Conservation (phyloP, 1,140 invertebrate species). For the Cepaea nemoralis region DNA sequence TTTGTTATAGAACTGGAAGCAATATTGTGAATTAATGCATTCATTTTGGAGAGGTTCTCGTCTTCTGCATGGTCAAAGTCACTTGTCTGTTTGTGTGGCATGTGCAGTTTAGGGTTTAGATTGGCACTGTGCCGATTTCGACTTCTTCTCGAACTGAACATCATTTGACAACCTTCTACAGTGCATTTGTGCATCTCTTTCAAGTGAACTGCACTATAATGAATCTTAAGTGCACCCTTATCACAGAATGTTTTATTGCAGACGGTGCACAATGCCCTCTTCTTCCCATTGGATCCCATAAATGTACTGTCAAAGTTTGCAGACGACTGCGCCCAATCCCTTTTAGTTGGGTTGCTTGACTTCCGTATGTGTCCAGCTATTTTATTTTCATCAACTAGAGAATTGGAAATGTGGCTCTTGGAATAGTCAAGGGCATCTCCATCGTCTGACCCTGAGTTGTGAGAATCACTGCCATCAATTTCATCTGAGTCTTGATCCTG, state of each 20-base stretch:
- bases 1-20: constrained; percentile 12
- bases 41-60: constrained; percentile 13
- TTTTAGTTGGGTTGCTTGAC: constrained; percentile 87
- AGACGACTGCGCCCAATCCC: constrained; percentile 87
- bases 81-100: constrained; percentile 78
- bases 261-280: constrained; percentile 97
- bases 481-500: constrained; percentile 23
- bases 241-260: constrained; percentile 99
- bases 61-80: constrained; percentile 17
- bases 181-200: constrained; percentile 99
- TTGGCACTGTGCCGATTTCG: constrained; percentile 97
- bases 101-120: constrained; percentile 98
- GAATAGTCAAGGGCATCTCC: constrained; percentile 58
- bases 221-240: constrained; percentile 97
- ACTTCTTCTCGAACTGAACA: constrained; percentile 96
- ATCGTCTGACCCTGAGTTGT: constrained; percentile 28
- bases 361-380: constrained; percentile 78
- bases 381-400: constrained; percentile 64
- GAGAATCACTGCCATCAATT: not conserved
- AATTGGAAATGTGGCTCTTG: constrained; percentile 51
- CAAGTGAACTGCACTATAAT: constrained; percentile 98
- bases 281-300: constrained; percentile 74
- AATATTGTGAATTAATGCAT: constrained; percentile 42
- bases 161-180: constrained; percentile 98
- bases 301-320: constrained; percentile 66